Evolutionary conservation across 1,140 invertebrate species (phyloP).

Genomic region (Helicoverpa zea): DNA sequence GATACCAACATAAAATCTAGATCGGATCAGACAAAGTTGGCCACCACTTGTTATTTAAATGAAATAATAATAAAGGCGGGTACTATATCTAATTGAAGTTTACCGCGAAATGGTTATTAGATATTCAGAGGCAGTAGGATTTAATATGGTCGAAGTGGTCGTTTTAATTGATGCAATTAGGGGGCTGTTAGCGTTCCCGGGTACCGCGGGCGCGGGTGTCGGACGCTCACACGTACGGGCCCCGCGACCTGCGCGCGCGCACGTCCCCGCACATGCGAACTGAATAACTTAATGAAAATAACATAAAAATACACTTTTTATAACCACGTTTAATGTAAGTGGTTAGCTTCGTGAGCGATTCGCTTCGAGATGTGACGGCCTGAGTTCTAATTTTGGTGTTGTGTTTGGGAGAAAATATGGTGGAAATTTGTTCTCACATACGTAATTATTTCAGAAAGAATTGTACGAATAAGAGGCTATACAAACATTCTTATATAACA

Average conservation of each 20-base stretch:
- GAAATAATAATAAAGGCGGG: conserved; percentile 25
- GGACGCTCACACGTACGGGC: conserved; percentile 61
- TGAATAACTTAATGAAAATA: conserved; percentile 65
- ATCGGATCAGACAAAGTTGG: conserved; percentile 14
- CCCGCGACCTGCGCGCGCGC: conserved; percentile 53
- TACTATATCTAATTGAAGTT: conserved; percentile 50
- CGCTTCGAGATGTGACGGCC: not conserved
- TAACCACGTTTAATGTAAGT: conserved; percentile 39
- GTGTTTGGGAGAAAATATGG: not conserved
- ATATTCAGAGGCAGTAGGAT: conserved; percentile 62
- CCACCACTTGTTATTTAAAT: conserved; percentile 28
- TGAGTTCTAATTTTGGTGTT: conserved; percentile 19
- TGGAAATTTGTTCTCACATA: not conserved
- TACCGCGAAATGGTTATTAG: conserved; percentile 52
- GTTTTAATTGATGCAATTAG: conserved; percentile 66
- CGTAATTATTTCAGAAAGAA: not conserved
- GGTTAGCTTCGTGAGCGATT: conserved; percentile 25
- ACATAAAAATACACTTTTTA: conserved; percentile 59
- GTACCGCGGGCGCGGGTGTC: conserved; percentile 54
- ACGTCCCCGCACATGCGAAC: conserved; percentile 57
- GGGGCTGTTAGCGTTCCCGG: conserved; percentile 54
- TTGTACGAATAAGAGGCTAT: not conserved
- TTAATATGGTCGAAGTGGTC: conserved; percentile 61
- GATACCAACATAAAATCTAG: not conserved
- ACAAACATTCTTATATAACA: too few relatives aligned